These are phyloP conservation scores for Lemur catta DNA, from an alignment of 2,797 vertebrate genomes.

Conservation along the genomic window DNA sequence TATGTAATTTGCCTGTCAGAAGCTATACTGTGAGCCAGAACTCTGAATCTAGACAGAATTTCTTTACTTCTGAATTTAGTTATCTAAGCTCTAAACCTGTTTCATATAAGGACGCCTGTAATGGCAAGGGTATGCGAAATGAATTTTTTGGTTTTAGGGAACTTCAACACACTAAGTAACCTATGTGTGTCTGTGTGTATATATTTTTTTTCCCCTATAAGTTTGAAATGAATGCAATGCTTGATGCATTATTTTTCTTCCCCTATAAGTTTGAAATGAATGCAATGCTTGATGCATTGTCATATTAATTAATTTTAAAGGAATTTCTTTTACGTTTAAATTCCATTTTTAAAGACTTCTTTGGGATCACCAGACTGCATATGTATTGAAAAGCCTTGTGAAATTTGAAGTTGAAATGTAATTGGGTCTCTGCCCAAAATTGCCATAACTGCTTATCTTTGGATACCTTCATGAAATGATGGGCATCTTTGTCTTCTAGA, in stretches of 20 bases:
- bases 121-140: not conserved
- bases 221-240: not conserved
- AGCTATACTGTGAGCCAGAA: not conserved
- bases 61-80: conserved; percentile 23
- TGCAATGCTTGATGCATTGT: not conserved
- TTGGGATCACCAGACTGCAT: not conserved
- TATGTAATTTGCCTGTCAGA: conserved; percentile 48
- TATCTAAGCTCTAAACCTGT: not conserved
- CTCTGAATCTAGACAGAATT: not conserved
- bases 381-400: not conserved
- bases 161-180: conserved; percentile 10
- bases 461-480: not conserved
- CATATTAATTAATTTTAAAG: conserved; percentile 39
- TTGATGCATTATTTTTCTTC: conserved; percentile 13
- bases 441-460: not conserved
- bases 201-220: not conserved
- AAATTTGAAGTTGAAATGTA: conserved; percentile 49
- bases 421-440: not conserved
- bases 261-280: conserved; percentile 11
- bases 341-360: conserved; percentile 22
- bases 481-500: not conserved
- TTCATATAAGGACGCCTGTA: not conserved
- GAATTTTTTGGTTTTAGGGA: not conserved
- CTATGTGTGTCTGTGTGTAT: not conserved
- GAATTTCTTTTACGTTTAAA: conserved; percentile 10